These are phyloP conservation scores for Australoheros scitulus DNA, from an alignment of 2,113 vertebrate genomes.

Conservation along the genomic window DNA sequence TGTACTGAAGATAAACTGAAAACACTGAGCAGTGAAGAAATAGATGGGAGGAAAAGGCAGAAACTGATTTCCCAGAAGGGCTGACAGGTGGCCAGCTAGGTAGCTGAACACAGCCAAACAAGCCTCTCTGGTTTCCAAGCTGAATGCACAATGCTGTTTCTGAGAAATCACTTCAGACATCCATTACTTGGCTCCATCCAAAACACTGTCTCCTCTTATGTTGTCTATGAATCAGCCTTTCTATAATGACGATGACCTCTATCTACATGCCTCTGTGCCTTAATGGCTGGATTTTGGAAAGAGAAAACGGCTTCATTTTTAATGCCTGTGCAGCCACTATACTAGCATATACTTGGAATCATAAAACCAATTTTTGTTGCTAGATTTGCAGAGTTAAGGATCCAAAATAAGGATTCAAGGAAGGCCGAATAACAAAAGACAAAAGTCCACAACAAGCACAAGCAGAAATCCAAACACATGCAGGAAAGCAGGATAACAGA, in stretches of 20 bases:
- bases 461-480: too few species aligned
- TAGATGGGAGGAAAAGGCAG: background rate
- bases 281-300: background rate
- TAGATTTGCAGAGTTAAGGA: background rate
- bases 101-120: slow-evolving; percentile 38
- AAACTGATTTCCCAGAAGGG: slow-evolving; percentile 48
- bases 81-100: slow-evolving; percentile 15
- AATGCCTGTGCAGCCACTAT: background rate
- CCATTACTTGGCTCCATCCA: slow-evolving; percentile 29
- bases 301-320: background rate
- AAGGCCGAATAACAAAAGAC: background rate
- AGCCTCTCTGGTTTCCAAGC: slow-evolving; percentile 21
- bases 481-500: too few species aligned
- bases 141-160: slow-evolving; percentile 45
- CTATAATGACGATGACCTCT: slow-evolving; percentile 26
- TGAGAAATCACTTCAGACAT: slow-evolving; percentile 52
- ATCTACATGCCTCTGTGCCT: background rate
- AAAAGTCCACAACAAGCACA: too few species aligned
- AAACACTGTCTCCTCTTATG: slow-evolving; percentile 22
- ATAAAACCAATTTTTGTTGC: too few species aligned
- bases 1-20: slow-evolving; percentile 2
- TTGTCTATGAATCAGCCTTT: slow-evolving; percentile 23
- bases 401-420: background rate
- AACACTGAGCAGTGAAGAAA: background rate
- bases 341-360: too few species aligned